phyloP scores from a whole-genome alignment of 92 coral and sea anemone species.

The Parazoanthus swiftii region DNA sequence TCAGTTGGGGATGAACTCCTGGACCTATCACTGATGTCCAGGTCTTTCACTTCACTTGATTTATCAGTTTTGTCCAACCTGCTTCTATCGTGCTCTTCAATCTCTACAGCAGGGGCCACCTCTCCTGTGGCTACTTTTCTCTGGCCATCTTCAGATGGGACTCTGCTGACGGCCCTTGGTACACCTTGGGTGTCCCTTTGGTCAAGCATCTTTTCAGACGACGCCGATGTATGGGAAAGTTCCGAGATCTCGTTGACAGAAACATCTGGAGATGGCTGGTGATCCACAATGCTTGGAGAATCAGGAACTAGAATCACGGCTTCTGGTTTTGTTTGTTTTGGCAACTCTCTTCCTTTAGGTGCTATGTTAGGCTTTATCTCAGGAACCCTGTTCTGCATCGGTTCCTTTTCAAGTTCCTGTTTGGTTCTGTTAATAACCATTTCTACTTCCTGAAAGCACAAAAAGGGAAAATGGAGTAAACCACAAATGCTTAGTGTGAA shows the following conservation, averaged over 20 bases:
- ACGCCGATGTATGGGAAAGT: slow-evolving; percentile 1
- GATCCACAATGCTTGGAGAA: neutral
- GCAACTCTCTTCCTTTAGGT: slow-evolving; percentile 22
- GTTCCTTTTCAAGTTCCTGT: slow-evolving; percentile 65
- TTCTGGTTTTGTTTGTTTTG: slow-evolving; percentile 5
- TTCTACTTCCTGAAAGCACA: slow-evolving; percentile 70
- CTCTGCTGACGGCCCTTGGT: neutral
- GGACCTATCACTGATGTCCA: slow-evolving; percentile 71
- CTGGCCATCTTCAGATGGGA: slow-evolving; percentile 6
- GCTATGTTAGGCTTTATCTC: slow-evolving; percentile 35
- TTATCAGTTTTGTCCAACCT: slow-evolving; percentile 31
- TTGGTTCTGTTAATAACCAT: slow-evolving; percentile 76
- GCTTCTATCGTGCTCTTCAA: slow-evolving; percentile 5
- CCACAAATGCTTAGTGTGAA: neutral
- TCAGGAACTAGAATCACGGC: slow-evolving; percentile 15
- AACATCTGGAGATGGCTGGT: slow-evolving; percentile 22
- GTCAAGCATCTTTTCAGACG: neutral
- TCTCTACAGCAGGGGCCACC: neutral
- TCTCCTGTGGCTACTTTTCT: neutral
- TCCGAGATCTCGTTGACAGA: slow-evolving; percentile 13
- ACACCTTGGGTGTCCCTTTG: neutral
- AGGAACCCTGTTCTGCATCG: slow-evolving; percentile 30
- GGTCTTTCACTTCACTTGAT: slow-evolving; percentile 60
- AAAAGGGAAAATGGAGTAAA: neutral
- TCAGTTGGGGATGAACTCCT: slow-evolving; percentile 31